Percentiles rank a stretch among this genome's conserved stretches.
phyloP scores from a whole-genome alignment of 92 coral and sea anemone species.

The Ricordea florida region DNA sequence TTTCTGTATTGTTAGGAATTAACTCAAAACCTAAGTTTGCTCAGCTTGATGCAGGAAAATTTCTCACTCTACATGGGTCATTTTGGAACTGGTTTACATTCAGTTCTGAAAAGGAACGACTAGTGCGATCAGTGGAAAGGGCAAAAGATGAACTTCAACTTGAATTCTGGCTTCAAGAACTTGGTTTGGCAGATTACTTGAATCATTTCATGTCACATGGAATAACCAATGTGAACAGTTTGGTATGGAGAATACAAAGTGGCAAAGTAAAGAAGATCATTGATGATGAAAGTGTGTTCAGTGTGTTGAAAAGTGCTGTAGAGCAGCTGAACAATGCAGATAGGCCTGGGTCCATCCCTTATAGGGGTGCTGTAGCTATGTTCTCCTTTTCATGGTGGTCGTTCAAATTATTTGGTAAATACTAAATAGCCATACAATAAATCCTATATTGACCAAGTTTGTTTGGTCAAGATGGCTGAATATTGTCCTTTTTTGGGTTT shows the following conservation, averaged over 20 bases:
- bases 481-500: background rate
- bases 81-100: constrained; percentile 52
- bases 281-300: background rate
- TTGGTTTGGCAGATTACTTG: constrained; percentile 2
- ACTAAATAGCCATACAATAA: too few species aligned
- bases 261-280: background rate
- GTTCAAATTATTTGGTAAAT: constrained; percentile 15
- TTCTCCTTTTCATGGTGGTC: constrained; percentile 35
- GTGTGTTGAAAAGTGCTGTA: background rate
- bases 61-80: constrained; percentile 55
- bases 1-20: constrained; percentile 36
- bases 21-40: constrained; percentile 59
- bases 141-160: constrained; percentile 20
- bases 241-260: background rate
- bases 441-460: background rate
- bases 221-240: constrained; percentile 6
- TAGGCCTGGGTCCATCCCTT: background rate
- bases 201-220: constrained; percentile 8
- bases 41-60: constrained; percentile 51
- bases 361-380: background rate
- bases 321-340: background rate
- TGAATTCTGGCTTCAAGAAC: background rate
- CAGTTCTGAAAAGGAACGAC: constrained; percentile 20
- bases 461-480: background rate
- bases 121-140: background rate